Percentiles rank a stretch among this genome's conserved stretches.
Conservation (phyloP, 2,888 invertebrate genomes). For the Stratiomys singularior region DNA sequence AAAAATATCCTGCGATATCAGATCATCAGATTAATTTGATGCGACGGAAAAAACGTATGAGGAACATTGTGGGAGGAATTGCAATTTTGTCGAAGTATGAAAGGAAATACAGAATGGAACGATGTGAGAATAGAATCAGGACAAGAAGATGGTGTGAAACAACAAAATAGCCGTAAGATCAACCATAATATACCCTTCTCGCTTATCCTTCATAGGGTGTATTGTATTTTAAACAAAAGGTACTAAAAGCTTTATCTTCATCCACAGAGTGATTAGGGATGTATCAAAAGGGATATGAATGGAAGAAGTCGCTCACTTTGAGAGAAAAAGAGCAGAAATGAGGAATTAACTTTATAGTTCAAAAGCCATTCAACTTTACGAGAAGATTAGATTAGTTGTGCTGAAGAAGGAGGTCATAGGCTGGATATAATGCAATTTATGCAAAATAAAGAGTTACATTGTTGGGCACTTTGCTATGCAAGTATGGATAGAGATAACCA, state of each 20-base stretch:
- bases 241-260: too few species aligned
- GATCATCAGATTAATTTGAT: conserved; percentile 19
- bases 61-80: background rate
- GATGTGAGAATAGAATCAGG: background rate
- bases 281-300: too few species aligned
- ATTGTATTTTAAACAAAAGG: too few species aligned
- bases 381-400: background rate
- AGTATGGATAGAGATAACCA: too few species aligned
- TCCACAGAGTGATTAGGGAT: too few species aligned
- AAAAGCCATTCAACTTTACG: conserved; percentile 8
- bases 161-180: too few species aligned
- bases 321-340: background rate
- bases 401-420: background rate
- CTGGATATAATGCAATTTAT: background rate
- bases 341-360: background rate
- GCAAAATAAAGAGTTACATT: too few species aligned
- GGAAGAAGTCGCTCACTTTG: too few species aligned
- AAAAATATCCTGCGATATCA: background rate
- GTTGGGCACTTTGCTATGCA: too few species aligned
- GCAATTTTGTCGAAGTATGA: background rate
- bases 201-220: too few species aligned
- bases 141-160: background rate
- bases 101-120: background rate
- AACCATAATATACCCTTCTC: too few species aligned
- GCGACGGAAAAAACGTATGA: background rate